A percentile compares a stretch with the other conserved stretches of the same genome.
Evolutionary conservation across 2,113 vertebrate species (phyloP).

Genomic region (Trogon melanurus): DNA sequence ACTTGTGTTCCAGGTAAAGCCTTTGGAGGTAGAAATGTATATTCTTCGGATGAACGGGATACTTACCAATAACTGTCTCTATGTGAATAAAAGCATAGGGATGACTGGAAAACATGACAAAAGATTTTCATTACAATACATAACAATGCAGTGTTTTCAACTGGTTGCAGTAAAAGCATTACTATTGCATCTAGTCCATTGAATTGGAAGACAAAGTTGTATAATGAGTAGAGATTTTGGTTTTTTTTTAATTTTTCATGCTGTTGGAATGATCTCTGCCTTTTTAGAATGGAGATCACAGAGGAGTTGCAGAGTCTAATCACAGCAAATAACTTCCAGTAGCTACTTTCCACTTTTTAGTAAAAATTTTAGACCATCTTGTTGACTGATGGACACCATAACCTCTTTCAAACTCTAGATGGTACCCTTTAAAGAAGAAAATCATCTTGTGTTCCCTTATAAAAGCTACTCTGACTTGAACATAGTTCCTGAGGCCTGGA

Average conservation of each 20-base stretch:
- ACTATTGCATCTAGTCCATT: background rate
- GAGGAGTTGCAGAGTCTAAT: background rate
- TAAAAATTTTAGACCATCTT: background rate
- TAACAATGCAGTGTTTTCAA: background rate
- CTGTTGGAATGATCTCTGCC: background rate
- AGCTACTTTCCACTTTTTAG: background rate
- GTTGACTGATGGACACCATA: background rate
- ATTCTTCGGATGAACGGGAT: background rate
- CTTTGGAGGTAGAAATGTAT: background rate
- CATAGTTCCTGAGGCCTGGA: background rate
- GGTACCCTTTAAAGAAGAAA: background rate
- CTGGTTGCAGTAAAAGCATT: background rate
- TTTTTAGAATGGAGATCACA: background rate
- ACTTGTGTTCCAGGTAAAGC: background rate
- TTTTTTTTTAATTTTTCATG: background rate
- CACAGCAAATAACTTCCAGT: background rate
- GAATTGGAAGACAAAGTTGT: background rate
- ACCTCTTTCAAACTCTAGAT: background rate
- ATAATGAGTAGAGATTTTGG: background rate
- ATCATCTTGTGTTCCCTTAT: background rate
- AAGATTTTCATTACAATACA: background rate
- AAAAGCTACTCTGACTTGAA: background rate
- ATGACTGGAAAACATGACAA: background rate
- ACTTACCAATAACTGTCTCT: background rate
- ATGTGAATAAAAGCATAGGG: background rate